Base-by-base conservation (phyloP, 2,888 invertebrate genomes). In the Stenoptilia bipunctidactyla region DNA sequence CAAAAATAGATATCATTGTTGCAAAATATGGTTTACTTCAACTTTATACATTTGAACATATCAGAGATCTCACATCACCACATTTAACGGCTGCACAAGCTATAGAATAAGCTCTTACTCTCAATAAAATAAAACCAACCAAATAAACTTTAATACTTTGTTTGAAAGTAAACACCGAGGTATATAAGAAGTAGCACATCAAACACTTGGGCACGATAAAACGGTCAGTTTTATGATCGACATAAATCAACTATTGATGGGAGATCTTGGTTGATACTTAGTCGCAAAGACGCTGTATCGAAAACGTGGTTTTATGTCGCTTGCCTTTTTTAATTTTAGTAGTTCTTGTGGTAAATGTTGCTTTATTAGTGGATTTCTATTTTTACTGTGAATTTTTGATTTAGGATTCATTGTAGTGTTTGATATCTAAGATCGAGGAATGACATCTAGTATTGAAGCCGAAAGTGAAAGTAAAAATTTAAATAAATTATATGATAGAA, bases 241-340 rank as follows among this genome's bases (percentile, higher is more conserved):
- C 65, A 61, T 79, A 76, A 79, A 79, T 79, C 77, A 76, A 59
- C 55, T 50, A 67, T 75, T 64, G 71, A 67, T 60, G 54, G 54
- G 50, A 52, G 61, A 67, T 67, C 56, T 20, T 8, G 20, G 57
- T 50, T 41, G 43, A 44, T 55, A 45, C 56, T 55, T 56, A 58
- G 52, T 46, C 48, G 42, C 40, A 46, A 37, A 44, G 50, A 47
- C 47, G 50, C 40, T 37, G 40, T 40, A 55, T 50, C 50, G 53
- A 52, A 56, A 57, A 50, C 48, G 47, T 52, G 41, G 41, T 49
- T 52, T 48, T 46, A 51, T 45, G 25, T 20, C n/a, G n/a, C n/a
- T n/a, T n/a, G n/a, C n/a, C n/a, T n/a, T n/a, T n/a, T n/a, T n/a
- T n/a, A n/a, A n/a, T n/a, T n/a, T n/a, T n/a, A n/a, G n/a, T n/a